Evolutionary conservation across 53 echinoderm and acorn worm species (phyloP).

Genomic region (Temnopleurus reevesii): DNA sequence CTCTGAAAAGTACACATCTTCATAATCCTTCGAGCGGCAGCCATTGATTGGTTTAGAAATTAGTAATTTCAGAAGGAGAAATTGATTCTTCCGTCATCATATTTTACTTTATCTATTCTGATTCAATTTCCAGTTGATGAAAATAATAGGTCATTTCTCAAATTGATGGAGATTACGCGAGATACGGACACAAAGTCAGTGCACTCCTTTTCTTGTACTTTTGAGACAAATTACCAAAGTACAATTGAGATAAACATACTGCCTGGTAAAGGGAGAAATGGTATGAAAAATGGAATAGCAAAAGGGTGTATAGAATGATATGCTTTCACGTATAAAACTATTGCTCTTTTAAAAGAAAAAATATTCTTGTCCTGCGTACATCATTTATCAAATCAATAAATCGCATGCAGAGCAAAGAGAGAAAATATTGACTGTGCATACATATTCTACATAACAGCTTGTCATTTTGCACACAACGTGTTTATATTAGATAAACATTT

Average conservation of each 20-base stretch:
- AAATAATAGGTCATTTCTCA: constrained; percentile 4
- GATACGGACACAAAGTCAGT: neutral
- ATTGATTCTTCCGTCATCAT: neutral
- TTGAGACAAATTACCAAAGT: neutral
- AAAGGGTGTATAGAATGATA: too few species aligned
- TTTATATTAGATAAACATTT: constrained; percentile 21
- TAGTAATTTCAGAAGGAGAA: neutral
- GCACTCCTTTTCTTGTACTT: neutral
- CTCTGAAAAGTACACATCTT: constrained; percentile 1
- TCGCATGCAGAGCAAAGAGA: too few species aligned
- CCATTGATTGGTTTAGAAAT: constrained; percentile 1
- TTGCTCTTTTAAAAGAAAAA: too few species aligned
- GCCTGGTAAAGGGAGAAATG: too few species aligned
- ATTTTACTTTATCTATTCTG: neutral
- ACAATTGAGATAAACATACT: too few species aligned
- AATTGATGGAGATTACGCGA: neutral
- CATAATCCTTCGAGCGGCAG: neutral
- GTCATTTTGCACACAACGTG: neutral
- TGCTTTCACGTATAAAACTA: too few species aligned
- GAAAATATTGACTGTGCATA: neutral
- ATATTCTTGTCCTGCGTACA: too few species aligned
- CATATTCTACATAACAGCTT: neutral
- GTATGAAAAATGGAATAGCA: too few species aligned
- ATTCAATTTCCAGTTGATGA: constrained; percentile 7
- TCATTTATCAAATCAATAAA: too few species aligned